Evolutionary conservation across 2,888 invertebrate species (phyloP).

Genomic region (Hermodice carunculata): DNA sequence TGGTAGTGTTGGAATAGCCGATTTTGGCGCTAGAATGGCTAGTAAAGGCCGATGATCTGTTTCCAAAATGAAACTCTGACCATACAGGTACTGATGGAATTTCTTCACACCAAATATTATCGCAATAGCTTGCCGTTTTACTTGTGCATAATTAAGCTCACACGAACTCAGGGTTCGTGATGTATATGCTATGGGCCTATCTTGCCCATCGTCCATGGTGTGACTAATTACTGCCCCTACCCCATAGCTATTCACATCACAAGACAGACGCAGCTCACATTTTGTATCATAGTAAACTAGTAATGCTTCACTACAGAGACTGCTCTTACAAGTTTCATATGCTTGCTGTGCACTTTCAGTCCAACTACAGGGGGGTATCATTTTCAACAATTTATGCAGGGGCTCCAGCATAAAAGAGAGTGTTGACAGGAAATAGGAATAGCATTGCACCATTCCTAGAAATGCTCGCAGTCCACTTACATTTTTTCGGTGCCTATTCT

Average conservation of each 20-base stretch:
- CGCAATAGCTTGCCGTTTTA: conserved; percentile 64
- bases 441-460: background rate
- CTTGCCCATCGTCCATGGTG: conserved; percentile 59
- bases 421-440: background rate
- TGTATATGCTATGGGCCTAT: conserved; percentile 68
- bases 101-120: conserved; percentile 65
- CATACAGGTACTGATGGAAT: conserved; percentile 67
- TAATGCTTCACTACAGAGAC: conserved; percentile 8
- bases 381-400: background rate
- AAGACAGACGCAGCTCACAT: conserved; percentile 51
- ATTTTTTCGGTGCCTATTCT: background rate
- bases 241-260: conserved; percentile 63
- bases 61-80: conserved; percentile 64
- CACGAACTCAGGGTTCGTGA: conserved; percentile 66
- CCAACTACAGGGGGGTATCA: background rate
- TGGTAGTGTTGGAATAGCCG: conserved; percentile 39
- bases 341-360: background rate
- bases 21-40: conserved; percentile 55
- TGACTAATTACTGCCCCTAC: conserved; percentile 52
- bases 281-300: conserved; percentile 55
- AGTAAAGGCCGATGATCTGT: conserved; percentile 68
- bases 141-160: conserved; percentile 60
- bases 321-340: background rate
- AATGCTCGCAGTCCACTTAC: background rate
- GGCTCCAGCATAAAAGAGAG: background rate